Conservation (phyloP, 2,797 vertebrate species). For the Sebastes kiyomatsui region DNA sequence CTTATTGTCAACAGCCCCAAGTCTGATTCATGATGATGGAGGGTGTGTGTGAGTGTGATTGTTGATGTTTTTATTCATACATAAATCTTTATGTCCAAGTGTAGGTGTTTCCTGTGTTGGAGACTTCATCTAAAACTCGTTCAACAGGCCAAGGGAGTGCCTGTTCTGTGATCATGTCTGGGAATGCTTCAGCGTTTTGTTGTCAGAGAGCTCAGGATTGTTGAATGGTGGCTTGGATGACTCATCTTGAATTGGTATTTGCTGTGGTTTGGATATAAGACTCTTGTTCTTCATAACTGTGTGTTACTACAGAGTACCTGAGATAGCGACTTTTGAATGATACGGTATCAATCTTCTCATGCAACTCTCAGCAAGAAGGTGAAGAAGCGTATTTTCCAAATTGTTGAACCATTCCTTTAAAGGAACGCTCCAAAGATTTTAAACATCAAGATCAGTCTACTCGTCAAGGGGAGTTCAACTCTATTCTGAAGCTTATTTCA, state of each 20-base stretch:
- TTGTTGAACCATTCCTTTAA: no score
- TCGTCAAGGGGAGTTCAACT: no score
- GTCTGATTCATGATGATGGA: neutral
- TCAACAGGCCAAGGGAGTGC: constrained; percentile 33
- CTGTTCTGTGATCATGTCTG: neutral
- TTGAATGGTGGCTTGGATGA: neutral
- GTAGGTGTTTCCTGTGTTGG: neutral
- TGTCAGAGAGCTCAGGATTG: neutral
- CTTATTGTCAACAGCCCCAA: neutral
- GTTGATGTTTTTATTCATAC: neutral
- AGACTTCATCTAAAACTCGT: constrained; percentile 24
- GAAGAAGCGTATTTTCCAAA: no score
- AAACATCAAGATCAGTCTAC: no score
- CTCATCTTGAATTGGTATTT: neutral
- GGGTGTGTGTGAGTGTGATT: neutral
- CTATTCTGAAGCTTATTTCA: no score
- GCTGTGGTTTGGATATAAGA: neutral
- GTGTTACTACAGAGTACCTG: neutral
- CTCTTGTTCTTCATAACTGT: neutral
- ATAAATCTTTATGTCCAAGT: neutral
- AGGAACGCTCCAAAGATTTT: no score
- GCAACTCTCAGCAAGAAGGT: neutral
- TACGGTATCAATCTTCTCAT: neutral
- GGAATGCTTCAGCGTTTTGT: neutral
- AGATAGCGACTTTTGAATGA: neutral